phyloP scores from a whole-genome alignment of 2,797 vertebrate species.

The Myotis vivesi region DNA sequence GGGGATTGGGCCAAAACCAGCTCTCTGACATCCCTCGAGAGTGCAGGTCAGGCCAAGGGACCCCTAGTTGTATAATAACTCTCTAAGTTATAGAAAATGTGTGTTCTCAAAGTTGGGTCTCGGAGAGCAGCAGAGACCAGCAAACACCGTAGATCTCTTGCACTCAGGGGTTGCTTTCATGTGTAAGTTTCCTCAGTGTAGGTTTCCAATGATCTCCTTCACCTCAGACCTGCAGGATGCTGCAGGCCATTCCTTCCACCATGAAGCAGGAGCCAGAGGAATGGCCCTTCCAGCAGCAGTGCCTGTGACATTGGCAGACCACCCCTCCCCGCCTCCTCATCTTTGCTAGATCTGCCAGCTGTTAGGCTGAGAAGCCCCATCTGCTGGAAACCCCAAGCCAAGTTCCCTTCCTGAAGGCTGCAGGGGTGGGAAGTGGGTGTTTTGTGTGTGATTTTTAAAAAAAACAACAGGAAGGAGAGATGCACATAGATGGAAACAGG shows the following conservation, averaged over 20 bases:
- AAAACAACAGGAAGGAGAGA: background rate
- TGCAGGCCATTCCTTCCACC: background rate
- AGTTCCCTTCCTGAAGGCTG: background rate
- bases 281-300: background rate
- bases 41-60: no score
- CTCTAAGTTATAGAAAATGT: background rate
- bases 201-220: background rate
- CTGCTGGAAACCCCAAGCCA: background rate
- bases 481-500: background rate
- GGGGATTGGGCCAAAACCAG: no score
- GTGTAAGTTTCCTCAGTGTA: background rate
- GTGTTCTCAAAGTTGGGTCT: background rate
- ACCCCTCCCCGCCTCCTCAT: rapidly evolving
- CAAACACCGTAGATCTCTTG: background rate
- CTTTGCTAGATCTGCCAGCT: background rate
- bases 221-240: background rate
- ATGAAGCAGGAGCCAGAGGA: background rate
- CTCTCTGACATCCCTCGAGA: no score
- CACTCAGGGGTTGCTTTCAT: background rate
- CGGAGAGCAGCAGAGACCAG: background rate
- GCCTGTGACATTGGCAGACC: background rate
- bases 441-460: background rate
- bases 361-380: background rate
- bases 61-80: background rate
- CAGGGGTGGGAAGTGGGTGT: background rate